Percentiles rank a stretch among this genome's conserved stretches.
These are phyloP conservation scores for Capitulum mitella DNA, from an alignment of 2,888 invertebrate genomes.

Conservation along the genomic window DNA sequence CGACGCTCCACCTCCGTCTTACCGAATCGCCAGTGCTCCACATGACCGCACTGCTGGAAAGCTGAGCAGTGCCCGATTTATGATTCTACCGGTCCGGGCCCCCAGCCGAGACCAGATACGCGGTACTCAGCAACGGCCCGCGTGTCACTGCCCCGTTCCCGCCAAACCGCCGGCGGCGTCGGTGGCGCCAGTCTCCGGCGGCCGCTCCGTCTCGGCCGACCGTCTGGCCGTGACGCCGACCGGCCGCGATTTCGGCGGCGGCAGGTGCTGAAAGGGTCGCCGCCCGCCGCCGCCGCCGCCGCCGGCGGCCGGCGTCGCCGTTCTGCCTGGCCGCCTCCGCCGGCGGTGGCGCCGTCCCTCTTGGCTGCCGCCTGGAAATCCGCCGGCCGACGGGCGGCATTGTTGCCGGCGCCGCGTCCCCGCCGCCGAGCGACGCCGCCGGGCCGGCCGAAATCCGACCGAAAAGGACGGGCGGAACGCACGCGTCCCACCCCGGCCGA, in stretches of 20 bases:
- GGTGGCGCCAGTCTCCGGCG: too few species aligned
- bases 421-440: neutral
- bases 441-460: neutral
- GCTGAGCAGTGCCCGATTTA: too few species aligned
- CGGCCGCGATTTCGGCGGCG: neutral
- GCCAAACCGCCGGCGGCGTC: too few species aligned
- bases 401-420: neutral
- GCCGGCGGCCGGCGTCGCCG: neutral
- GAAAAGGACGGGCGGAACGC: neutral
- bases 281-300: neutral
- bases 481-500: neutral
- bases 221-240: too few species aligned
- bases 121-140: too few species aligned
- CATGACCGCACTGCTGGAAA: too few species aligned
- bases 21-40: too few species aligned
- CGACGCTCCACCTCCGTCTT: too few species aligned
- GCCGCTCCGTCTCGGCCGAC: too few species aligned
- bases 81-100: too few species aligned
- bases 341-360: neutral
- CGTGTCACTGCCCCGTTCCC: too few species aligned
- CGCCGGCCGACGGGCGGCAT: neutral
- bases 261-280: conserved; percentile 12
- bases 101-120: too few species aligned
- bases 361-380: conserved; percentile 19
- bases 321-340: neutral